These are phyloP conservation scores for Tholera decimalis DNA, from an alignment of 2,888 invertebrate genomes.

Conservation along the genomic window DNA sequence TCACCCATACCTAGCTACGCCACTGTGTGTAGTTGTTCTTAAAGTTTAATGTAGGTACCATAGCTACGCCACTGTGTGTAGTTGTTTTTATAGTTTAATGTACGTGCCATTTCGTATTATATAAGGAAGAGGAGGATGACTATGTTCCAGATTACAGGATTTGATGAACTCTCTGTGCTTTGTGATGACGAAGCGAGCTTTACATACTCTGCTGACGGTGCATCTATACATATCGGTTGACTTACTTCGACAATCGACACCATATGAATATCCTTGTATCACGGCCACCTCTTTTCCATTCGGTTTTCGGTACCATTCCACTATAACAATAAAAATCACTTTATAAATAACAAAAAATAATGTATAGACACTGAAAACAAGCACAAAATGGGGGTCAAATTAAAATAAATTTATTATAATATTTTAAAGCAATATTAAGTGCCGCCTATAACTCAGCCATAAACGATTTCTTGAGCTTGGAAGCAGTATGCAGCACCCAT, in stretches of 20 bases:
- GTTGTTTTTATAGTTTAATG: neutral
- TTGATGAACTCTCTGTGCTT: constrained; percentile 22
- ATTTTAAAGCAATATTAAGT: too few species aligned
- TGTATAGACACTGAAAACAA: too few species aligned
- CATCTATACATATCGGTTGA: constrained; percentile 29
- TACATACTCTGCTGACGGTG: constrained; percentile 25
- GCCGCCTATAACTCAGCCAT: too few species aligned
- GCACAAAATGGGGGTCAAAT: neutral
- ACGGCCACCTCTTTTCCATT: constrained; percentile 67
- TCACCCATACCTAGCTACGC: too few species aligned
- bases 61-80: too few species aligned
- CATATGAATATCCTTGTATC: constrained; percentile 71
- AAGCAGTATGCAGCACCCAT: too few species aligned
- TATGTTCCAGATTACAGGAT: constrained; percentile 16
- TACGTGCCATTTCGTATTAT: constrained; percentile 40
- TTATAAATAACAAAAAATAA: neutral
- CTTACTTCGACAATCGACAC: constrained; percentile 35
- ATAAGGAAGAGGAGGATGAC: constrained; percentile 10
- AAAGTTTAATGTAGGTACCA: constrained; percentile 15
- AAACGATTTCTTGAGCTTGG: too few species aligned
- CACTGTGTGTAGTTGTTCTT: neutral
- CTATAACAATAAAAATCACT: neutral
- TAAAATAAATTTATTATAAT: too few species aligned
- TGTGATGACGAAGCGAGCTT: constrained; percentile 22
- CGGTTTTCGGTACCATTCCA: constrained; percentile 36